A percentile compares a stretch with the other conserved stretches of the same genome.
These are phyloP conservation scores for Osmerus eperlanus DNA, from an alignment of 2,113 vertebrate genomes.

Conservation along the genomic window DNA sequence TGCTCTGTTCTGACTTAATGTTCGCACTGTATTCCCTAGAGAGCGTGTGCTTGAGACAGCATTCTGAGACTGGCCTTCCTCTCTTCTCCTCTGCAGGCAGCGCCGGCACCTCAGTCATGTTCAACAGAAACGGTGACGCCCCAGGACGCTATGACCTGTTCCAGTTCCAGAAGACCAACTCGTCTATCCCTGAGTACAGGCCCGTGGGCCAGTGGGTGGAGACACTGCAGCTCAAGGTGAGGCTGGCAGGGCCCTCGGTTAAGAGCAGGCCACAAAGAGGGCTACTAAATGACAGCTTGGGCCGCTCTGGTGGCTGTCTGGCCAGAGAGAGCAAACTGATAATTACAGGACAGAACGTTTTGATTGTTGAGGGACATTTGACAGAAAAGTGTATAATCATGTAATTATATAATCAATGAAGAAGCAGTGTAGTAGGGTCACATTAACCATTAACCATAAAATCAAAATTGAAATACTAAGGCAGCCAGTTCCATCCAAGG, in stretches of 20 bases:
- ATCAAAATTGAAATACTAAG: conserved; percentile 33
- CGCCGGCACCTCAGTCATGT: conserved; percentile 67
- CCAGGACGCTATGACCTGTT: conserved; percentile 74
- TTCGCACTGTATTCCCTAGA: neutral
- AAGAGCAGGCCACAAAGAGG: too few relatives aligned
- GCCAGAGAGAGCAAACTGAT: too few relatives aligned
- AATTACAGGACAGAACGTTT: too few relatives aligned
- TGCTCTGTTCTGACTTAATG: neutral
- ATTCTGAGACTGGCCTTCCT: conserved; percentile 8
- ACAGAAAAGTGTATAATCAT: too few relatives aligned
- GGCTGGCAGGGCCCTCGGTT: neutral
- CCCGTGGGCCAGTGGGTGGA: conserved; percentile 71
- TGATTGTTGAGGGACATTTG: too few relatives aligned
- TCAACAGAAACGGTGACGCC: conserved; percentile 71
- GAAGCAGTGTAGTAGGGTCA: neutral
- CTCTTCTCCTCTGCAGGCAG: conserved; percentile 56
- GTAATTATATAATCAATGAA: too few relatives aligned
- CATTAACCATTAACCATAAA: neutral
- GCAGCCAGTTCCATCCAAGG: conserved; percentile 42
- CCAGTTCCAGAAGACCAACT: conserved; percentile 72
- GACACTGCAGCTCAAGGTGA: conserved; percentile 65
- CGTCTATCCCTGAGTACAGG: conserved; percentile 62
- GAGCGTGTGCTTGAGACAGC: conserved; percentile 11
- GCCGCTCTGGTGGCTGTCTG: too few relatives aligned
- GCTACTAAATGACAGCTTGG: too few relatives aligned